Evolutionary conservation across 2,888 invertebrate genomes (phyloP).

Genomic region (Blastobasis lacticolella): DNA sequence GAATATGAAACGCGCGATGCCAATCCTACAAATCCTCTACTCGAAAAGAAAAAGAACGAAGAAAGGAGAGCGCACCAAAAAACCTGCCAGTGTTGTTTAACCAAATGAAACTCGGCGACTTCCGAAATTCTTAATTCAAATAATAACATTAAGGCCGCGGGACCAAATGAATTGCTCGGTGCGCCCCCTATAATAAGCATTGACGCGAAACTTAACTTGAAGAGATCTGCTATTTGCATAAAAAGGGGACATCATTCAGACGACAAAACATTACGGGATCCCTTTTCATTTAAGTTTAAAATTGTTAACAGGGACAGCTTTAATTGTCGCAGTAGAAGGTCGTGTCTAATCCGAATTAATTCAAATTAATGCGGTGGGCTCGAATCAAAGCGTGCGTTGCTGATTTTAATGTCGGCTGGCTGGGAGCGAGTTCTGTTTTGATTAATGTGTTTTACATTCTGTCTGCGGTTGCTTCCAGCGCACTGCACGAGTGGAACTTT

Average conservation of each 20-base stretch:
- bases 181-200: slow-evolving; percentile 37
- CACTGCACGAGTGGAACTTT: no score
- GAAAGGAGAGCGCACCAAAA: slow-evolving; percentile 14
- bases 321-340: slow-evolving; percentile 52
- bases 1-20: slow-evolving; percentile 12
- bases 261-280: slow-evolving; percentile 60
- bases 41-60: slow-evolving; percentile 10
- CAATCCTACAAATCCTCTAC: slow-evolving; percentile 16
- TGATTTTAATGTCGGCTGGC: slow-evolving; percentile 5
- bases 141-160: slow-evolving; percentile 48
- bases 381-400: slow-evolving; percentile 25
- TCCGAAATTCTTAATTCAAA: slow-evolving; percentile 56
- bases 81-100: slow-evolving; percentile 37
- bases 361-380: slow-evolving; percentile 42
- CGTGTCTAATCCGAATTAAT: slow-evolving; percentile 48
- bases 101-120: slow-evolving; percentile 48
- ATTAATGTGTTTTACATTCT: no score
- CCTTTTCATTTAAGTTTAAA: slow-evolving; percentile 66
- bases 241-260: slow-evolving; percentile 60
- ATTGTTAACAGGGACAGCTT: slow-evolving; percentile 50
- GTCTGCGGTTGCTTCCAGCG: no score
- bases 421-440: no score
- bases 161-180: slow-evolving; percentile 45
- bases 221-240: slow-evolving; percentile 60
- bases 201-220: slow-evolving; percentile 38